Base-by-base conservation (phyloP, 2,113 vertebrate genomes). In the Blennius ocellaris region DNA sequence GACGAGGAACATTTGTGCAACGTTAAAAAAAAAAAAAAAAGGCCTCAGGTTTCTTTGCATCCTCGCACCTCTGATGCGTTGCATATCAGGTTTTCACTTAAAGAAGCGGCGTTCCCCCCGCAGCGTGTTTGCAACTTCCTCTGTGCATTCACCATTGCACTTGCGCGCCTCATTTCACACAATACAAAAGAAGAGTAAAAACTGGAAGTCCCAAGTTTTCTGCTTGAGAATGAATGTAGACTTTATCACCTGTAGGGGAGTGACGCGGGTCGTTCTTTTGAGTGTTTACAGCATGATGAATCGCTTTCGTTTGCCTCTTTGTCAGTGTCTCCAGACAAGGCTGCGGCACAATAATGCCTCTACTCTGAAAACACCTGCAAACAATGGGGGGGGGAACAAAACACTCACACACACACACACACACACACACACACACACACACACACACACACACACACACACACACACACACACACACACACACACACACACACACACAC, bases 271-370 rank as follows among this genome's bases (percentile, higher is more conserved):
- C 41, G 48, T 16, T 36, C 48, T 66, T 30, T 37, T 1, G 36
- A 80, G 79, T 57, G 75, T 77, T 76, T 83, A 71, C 61, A 47
- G 69, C 47, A 5, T 64, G 44, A 79, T 69, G 66, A 83, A 87
- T 84, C 78, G 80, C 76, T 80, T 89, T 78, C 74, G 61, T 82
- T 80, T n/a, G 8, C 15, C 36, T 59, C 57, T 86, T 80, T 73
- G 73, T 78, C 52, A 74, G 51, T 53, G 51, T 80, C 57, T 49
- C 65, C 63, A 67, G 68, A 82, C 82, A 86, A 84, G 81, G 80
- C 74, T n/a, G 52, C 50, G n/a, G 68, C 66, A 78, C 72, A 81
- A 85, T 80, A 67, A 79, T 68, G 52, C 62, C 52, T 73, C 51
- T 21, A 62, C 56, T 69, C 57, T 47, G 48, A 74, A 80, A 69